Conservation (phyloP, 2,113 vertebrate species). For the Cricetomys ansorgei region DNA sequence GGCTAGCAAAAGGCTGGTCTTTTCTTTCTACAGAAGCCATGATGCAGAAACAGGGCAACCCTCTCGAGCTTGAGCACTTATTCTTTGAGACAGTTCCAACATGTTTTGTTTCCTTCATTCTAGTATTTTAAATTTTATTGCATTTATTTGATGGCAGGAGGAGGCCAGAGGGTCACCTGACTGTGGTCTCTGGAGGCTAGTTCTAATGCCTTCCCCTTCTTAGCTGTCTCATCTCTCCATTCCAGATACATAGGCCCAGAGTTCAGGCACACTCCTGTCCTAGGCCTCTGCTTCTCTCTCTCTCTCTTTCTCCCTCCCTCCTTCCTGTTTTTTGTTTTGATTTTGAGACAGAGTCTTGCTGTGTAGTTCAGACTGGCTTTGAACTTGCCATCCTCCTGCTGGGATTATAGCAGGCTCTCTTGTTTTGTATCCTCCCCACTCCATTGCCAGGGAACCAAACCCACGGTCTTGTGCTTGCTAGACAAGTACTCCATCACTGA, state of each 20-base stretch:
- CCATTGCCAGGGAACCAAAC: not conserved
- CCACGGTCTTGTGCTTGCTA: not conserved
- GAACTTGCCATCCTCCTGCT: not conserved
- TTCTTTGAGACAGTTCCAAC: not conserved
- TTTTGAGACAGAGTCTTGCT: not conserved
- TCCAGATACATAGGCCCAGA: not conserved
- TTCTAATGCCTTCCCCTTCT: not conserved
- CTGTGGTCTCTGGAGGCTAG: not conserved
- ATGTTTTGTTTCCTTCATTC: not conserved
- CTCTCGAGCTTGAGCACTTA: accelerated
- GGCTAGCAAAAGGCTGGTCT: not conserved
- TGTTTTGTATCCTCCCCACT: not conserved
- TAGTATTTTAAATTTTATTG: not conserved
- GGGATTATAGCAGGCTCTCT: not conserved
- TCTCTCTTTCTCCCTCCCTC: no score
- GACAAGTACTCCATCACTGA: not conserved
- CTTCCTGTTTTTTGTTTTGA: not conserved
- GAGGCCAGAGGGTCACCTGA: not conserved
- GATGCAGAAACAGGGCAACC: not conserved
- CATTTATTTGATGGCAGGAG: not conserved
- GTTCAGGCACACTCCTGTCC: not conserved
- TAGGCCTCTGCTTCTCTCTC: not conserved
- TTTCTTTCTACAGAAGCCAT: not conserved
- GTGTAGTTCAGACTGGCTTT: not conserved
- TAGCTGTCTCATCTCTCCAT: not conserved